A percentile compares a stretch with the other conserved stretches of the same genome.
Evolutionary conservation across 2,113 vertebrate genomes (phyloP).

Genomic region (Malurus melanocephalus): DNA sequence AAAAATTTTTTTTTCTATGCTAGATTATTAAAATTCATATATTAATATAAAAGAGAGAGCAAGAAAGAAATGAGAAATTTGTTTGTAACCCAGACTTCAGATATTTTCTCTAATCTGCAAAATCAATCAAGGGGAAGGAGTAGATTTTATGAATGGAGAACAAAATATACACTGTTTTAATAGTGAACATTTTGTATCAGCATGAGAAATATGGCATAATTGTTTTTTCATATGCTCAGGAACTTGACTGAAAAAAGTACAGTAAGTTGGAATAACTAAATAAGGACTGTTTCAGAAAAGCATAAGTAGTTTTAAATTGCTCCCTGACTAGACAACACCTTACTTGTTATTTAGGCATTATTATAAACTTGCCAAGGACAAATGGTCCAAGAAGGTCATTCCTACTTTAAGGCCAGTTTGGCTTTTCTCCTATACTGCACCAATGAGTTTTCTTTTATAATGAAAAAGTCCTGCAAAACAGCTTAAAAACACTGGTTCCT

Average conservation of each 20-base stretch:
- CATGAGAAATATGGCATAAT: not conserved
- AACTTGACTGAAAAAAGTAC: not conserved
- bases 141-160: conserved; percentile 54
- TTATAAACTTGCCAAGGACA: not conserved
- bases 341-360: not conserved
- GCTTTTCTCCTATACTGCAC: not conserved
- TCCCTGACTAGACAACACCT: not conserved
- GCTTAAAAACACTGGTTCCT: not conserved
- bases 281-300: conserved; percentile 21
- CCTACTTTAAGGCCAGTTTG: not conserved
- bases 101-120: not conserved
- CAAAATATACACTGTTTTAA: not conserved
- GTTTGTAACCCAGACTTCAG: not conserved
- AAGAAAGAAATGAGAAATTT: not conserved
- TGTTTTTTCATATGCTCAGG: not conserved
- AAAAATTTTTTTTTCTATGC: not conserved
- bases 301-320: not conserved
- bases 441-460: not conserved
- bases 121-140: conserved; percentile 1
- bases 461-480: not conserved
- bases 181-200: not conserved
- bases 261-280: not conserved
- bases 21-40: not conserved
- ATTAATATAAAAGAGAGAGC: not conserved
- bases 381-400: not conserved